Evolutionary conservation across 2,888 invertebrate genomes (phyloP).

Genomic region (Catocala fraxini): DNA sequence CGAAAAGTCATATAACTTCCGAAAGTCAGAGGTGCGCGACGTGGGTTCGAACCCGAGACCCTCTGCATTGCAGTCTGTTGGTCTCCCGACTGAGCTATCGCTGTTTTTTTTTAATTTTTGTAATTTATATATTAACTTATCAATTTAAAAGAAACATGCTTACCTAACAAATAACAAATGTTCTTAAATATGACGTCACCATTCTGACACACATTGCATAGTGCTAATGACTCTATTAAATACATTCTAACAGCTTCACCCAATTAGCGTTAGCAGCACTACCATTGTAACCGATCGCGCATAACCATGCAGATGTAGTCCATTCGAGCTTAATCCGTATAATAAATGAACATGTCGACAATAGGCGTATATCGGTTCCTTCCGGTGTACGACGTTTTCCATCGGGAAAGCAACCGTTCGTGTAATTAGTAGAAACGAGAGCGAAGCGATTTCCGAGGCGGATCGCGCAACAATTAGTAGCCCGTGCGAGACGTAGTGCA

Average conservation of each 20-base stretch:
- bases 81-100: too few relatives aligned
- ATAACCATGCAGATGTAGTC: neutral
- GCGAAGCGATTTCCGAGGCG: slow-evolving; percentile 84
- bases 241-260: neutral
- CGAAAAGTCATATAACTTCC: too few relatives aligned
- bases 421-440: slow-evolving; percentile 85
- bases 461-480: slow-evolving; percentile 79
- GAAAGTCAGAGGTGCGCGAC: too few relatives aligned
- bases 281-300: slow-evolving; percentile 1
- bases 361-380: slow-evolving; percentile 51
- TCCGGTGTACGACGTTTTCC: slow-evolving; percentile 68
- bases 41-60: too few relatives aligned
- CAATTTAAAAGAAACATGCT: too few relatives aligned
- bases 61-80: too few relatives aligned
- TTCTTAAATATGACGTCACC: too few relatives aligned
- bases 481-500: slow-evolving; percentile 37
- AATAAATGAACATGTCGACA: slow-evolving; percentile 38
- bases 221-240: too few relatives aligned
- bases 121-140: too few relatives aligned
- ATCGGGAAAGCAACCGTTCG: slow-evolving; percentile 78
- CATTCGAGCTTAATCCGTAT: slow-evolving; percentile 30
- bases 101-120: too few relatives aligned
- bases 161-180: too few relatives aligned
- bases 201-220: neutral
- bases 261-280: neutral